phyloP scores from a whole-genome alignment of 2,888 invertebrate species.

The Sylvicola cinctus region DNA sequence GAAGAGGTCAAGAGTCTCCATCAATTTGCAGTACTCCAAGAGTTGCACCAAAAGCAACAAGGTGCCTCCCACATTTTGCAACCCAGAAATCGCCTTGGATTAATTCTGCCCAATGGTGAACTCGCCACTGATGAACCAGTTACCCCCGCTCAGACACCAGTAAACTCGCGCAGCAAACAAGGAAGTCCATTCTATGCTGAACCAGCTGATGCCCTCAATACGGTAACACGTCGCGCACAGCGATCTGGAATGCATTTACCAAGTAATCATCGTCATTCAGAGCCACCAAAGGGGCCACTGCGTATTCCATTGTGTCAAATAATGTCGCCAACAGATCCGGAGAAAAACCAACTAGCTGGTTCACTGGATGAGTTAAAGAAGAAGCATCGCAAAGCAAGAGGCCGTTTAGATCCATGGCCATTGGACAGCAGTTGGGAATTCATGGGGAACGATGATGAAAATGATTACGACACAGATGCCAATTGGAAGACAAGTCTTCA shows the following conservation, averaged over 20 bases:
- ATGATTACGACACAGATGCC: slow-evolving; percentile 19
- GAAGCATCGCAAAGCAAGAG: slow-evolving; percentile 27
- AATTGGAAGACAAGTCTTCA: slow-evolving; percentile 15
- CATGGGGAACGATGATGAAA: slow-evolving; percentile 36
- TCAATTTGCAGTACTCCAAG: not conserved
- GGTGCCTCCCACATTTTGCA: slow-evolving; percentile 9
- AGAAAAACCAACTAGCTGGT: slow-evolving; percentile 21
- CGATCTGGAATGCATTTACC: slow-evolving; percentile 17
- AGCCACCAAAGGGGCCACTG: slow-evolving; percentile 29
- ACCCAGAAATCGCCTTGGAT: slow-evolving; percentile 17
- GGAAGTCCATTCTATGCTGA: slow-evolving; percentile 79
- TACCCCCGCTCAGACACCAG: slow-evolving; percentile 15
- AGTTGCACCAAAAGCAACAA: slow-evolving; percentile 5
- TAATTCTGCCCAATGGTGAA: slow-evolving; percentile 14
- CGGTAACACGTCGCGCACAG: slow-evolving; percentile 20
- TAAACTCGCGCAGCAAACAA: slow-evolving; percentile 32
- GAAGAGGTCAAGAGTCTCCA: not conserved
- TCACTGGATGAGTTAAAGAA: slow-evolving; percentile 27
- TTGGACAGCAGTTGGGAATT: slow-evolving; percentile 84
- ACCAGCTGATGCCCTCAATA: slow-evolving; percentile 56
- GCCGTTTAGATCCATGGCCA: slow-evolving; percentile 44
- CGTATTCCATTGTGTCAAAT: slow-evolving; percentile 30
- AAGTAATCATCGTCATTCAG: slow-evolving; percentile 36
- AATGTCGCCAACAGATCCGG: slow-evolving; percentile 33
- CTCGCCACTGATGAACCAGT: slow-evolving; percentile 17